Conservation (phyloP, 2,797 vertebrate genomes). For the Sebastolobus altivelis region DNA sequence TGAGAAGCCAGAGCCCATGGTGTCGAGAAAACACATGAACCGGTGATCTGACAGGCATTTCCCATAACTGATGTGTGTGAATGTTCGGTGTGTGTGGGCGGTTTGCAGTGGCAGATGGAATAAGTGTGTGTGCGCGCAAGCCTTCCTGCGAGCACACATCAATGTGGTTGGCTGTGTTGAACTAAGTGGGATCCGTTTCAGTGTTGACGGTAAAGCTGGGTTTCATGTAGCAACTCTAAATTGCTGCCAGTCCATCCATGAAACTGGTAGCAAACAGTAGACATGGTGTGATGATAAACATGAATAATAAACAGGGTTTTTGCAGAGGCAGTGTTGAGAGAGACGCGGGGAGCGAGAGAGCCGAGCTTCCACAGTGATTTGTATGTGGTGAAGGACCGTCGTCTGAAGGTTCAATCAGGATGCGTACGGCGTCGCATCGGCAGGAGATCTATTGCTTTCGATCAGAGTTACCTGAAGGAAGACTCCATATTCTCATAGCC, state of each 20-base stretch:
- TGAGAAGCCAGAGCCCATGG: conserved; percentile 43
- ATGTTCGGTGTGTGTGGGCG: conserved; percentile 67
- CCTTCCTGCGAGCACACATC: conserved; percentile 51
- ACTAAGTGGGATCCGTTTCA: conserved; percentile 79
- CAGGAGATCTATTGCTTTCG: conserved; percentile 60
- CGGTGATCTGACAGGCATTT: conserved; percentile 67
- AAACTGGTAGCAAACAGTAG: conserved; percentile 78
- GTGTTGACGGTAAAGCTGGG: conserved; percentile 73
- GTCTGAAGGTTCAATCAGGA: conserved; percentile 70
- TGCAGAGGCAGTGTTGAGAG: conserved; percentile 55
- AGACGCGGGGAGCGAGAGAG: conserved; percentile 36
- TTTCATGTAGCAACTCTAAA: conserved; percentile 74
- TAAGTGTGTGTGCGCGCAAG: conserved; percentile 23
- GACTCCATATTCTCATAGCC: conserved; percentile 8
- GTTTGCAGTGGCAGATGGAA: conserved; percentile 48
- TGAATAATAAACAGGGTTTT: conserved; percentile 75
- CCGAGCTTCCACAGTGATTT: conserved; percentile 37
- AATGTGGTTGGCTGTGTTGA: conserved; percentile 62
- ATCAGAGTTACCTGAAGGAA: conserved; percentile 42
- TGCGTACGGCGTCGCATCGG: conserved; percentile 23
- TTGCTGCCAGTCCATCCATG: conserved; percentile 78
- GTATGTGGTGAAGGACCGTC: conserved; percentile 49
- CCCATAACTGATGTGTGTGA: conserved; percentile 58
- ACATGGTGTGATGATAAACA: conserved; percentile 80
- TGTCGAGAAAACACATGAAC: conserved; percentile 58